Evolutionary conservation across 64 coral and sea anemone genomes (phyloP).

Genomic region (Porites australiensis): DNA sequence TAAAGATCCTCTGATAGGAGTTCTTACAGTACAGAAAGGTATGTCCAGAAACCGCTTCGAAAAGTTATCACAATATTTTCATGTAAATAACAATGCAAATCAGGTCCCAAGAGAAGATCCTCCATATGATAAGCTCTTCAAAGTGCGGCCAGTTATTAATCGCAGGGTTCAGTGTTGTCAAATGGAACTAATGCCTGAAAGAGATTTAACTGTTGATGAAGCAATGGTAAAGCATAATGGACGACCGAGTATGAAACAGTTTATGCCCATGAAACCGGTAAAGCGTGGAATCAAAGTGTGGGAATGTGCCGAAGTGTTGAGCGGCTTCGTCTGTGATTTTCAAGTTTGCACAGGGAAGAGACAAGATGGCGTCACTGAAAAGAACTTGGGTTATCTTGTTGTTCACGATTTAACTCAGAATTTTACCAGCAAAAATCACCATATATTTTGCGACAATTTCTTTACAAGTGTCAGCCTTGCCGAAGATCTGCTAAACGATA

Average conservation of each 20-base stretch:
- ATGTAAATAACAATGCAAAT: slow-evolving; percentile 27
- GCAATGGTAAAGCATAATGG: slow-evolving; percentile 47
- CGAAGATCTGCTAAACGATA: background rate
- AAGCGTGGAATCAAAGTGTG: slow-evolving; percentile 74
- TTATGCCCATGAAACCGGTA: slow-evolving; percentile 54
- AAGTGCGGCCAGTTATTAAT: slow-evolving; percentile 55
- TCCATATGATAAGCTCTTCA: slow-evolving; percentile 46
- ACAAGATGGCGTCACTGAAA: slow-evolving; percentile 38
- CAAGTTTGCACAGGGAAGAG: slow-evolving; percentile 64
- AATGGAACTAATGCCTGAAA: background rate
- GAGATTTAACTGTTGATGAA: slow-evolving; percentile 1
- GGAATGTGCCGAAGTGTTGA: slow-evolving; percentile 29
- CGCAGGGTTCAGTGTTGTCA: background rate
- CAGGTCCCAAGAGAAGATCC: background rate
- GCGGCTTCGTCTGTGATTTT: slow-evolving; percentile 49
- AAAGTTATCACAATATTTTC: slow-evolving; percentile 21
- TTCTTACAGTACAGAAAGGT: slow-evolving; percentile 26
- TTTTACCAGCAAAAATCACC: background rate
- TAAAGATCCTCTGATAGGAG: slow-evolving; percentile 20
- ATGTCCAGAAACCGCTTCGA: slow-evolving; percentile 43
- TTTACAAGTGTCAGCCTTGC: background rate
- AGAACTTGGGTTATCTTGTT: slow-evolving; percentile 50
- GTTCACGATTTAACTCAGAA: slow-evolving; percentile 15
- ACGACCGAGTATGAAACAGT: slow-evolving; percentile 43
- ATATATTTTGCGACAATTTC: slow-evolving; percentile 1